These are phyloP conservation scores for Daktulosphaira vitifoliae DNA, from an alignment of 1,140 invertebrate species.

Conservation along the genomic window DNA sequence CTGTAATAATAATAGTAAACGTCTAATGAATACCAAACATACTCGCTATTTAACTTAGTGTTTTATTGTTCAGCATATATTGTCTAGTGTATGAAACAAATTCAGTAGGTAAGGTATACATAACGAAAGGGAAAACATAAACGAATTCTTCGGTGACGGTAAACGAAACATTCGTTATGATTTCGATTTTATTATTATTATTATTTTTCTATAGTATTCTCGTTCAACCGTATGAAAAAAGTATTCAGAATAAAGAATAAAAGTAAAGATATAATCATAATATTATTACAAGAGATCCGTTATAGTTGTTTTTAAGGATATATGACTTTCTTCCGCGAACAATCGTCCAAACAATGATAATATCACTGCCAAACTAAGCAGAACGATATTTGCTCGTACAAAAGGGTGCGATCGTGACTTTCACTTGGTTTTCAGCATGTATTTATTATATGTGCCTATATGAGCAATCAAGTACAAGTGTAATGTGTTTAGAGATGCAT, in stretches of 20 bases:
- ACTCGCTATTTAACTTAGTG: too few species aligned
- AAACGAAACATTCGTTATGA: background rate
- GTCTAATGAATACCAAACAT: too few species aligned
- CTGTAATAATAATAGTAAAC: too few species aligned
- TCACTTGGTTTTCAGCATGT: background rate
- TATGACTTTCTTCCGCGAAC: slow-evolving; percentile 23
- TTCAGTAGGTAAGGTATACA: background rate
- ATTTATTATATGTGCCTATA: too few species aligned
- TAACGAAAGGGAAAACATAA: slow-evolving; percentile 20
- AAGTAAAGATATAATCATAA: too few species aligned
- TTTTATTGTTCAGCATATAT: too few species aligned
- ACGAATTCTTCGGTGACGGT: background rate
- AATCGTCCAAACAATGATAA: slow-evolving; percentile 21
- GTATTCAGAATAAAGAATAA: too few species aligned
- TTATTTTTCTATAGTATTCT: background rate
- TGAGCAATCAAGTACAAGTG: too few species aligned
- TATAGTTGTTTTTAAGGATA: slow-evolving; percentile 8
- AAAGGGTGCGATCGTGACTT: slow-evolving; percentile 12
- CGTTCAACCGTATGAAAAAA: too few species aligned
- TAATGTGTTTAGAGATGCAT: too few species aligned
- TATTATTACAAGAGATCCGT: background rate
- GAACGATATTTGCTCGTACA: slow-evolving; percentile 25
- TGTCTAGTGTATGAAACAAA: too few species aligned
- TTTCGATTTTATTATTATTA: slow-evolving; percentile 6
- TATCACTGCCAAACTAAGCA: slow-evolving; percentile 30